A percentile compares a stretch with the other conserved stretches of the same genome.
These are phyloP conservation scores for Mycetomoellerius zeteki DNA, from an alignment of 1,140 invertebrate species.

Conservation along the genomic window DNA sequence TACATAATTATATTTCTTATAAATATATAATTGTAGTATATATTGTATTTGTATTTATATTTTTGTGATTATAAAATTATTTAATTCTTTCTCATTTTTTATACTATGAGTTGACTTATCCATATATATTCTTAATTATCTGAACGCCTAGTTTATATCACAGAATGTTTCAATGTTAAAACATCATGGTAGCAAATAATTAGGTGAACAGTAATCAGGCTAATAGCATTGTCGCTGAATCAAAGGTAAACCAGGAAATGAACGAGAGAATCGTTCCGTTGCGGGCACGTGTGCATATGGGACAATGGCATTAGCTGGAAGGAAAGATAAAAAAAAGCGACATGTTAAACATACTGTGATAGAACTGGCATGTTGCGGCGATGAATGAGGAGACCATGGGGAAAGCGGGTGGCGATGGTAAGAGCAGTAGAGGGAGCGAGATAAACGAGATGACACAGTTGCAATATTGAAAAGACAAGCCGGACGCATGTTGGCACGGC, in stretches of 20 bases:
- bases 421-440: slow-evolving; percentile 36
- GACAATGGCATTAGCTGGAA: slow-evolving; percentile 58
- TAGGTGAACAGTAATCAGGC: background rate
- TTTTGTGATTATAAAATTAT: background rate
- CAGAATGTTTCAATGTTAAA: background rate
- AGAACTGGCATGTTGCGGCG: slow-evolving; percentile 30
- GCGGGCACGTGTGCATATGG: slow-evolving; percentile 31
- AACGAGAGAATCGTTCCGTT: slow-evolving; percentile 32
- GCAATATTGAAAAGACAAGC: slow-evolving; percentile 56
- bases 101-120: background rate
- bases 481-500: slow-evolving; percentile 63
- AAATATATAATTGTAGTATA: no score
- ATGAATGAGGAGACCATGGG: slow-evolving; percentile 16
- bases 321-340: slow-evolving; percentile 42
- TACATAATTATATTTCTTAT: no score
- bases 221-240: slow-evolving; percentile 7
- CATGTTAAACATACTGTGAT: slow-evolving; percentile 42
- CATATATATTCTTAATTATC: background rate
- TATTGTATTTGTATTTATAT: no score
- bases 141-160: background rate
- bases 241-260: slow-evolving; percentile 49
- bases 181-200: background rate
- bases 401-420: background rate
- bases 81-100: background rate
- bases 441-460: slow-evolving; percentile 53